phyloP scores from a whole-genome alignment of 2,888 invertebrate genomes.

The Corythucha ciliata region DNA sequence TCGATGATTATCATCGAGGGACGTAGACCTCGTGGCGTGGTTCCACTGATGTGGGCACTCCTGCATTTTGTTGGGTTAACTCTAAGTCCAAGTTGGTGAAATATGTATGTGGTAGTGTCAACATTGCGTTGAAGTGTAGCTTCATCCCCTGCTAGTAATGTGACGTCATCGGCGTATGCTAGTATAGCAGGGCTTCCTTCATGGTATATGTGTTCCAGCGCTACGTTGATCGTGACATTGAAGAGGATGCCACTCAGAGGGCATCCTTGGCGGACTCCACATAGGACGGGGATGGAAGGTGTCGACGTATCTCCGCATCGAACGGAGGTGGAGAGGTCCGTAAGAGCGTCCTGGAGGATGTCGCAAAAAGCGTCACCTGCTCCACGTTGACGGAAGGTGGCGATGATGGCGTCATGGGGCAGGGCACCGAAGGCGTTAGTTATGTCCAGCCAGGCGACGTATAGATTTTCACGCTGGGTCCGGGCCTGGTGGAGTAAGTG shows the following conservation, averaged over 20 bases:
- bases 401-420: conserved; percentile 4
- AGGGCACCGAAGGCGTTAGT: conserved; percentile 18
- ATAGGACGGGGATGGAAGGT: neutral
- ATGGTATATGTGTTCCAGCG: neutral
- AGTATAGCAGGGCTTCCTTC: neutral
- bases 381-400: neutral
- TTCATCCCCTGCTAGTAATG: neutral
- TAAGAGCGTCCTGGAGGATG: conserved; percentile 8
- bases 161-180: conserved; percentile 18
- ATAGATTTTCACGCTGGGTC: neutral
- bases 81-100: neutral
- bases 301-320: neutral
- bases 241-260: conserved; percentile 17
- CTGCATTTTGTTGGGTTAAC: neutral
- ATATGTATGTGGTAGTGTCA: too few species aligned
- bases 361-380: conserved; percentile 11
- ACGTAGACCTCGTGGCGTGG: neutral
- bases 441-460: conserved; percentile 20
- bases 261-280: conserved; percentile 17
- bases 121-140: neutral
- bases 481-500: neutral
- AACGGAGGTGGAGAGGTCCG: neutral
- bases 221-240: conserved; percentile 14
- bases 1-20: neutral
- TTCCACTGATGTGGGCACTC: neutral